Evolutionary conservation across 2,113 vertebrate species (phyloP), one percentile per base, ranked within the genome.

Genomic region (Pseudorasbora parva): DNA sequence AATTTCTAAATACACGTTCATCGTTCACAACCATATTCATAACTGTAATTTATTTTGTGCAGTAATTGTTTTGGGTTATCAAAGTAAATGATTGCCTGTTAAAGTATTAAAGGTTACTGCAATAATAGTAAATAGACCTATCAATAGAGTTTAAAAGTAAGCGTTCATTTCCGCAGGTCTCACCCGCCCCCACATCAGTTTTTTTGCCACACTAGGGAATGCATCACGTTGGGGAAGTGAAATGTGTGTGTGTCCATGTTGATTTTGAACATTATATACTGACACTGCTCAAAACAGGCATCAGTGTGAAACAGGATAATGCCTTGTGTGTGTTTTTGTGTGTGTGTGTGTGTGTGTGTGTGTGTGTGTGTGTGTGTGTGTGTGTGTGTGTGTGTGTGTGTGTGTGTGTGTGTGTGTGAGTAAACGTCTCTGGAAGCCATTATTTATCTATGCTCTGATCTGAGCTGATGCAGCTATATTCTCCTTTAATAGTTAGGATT

Each of bases 391-490:
- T n/a, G n/a, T n/a, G n/a, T n/a, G n/a, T n/a, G n/a, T n/a, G n/a
- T n/a, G n/a, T n/a, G n/a, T n/a, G n/a, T n/a, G n/a, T n/a, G n/a
- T 45, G 33, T 43, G 19, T 56, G 9, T 74, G 51, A 57, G 30
- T 25, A 45, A 43, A 78, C 15, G 76, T 41, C 74, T 77, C 21
- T 57, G 74, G 51, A 78, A 78, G 56, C 37, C 3, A 9, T 62
- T 79, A 79, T 79, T 79, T 66, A 79, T 79, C 77, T 33, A 47
- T 30, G 59, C 17, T 79, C 37, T 79, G 77, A 79, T 79, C 77
- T 49, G 59, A 79, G 43, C 59, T 79, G 77, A 79, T 79, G 77
- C 56, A 14, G 56, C 59, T 62, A 30, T 79, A 25, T 45, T 74
- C 47, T 19, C 15, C n/a, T 66, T 79, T 79, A 62, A 79, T 49